Evolutionary conservation across 1,140 invertebrate genomes (phyloP).

Genomic region (Phymastichus coffea): DNA sequence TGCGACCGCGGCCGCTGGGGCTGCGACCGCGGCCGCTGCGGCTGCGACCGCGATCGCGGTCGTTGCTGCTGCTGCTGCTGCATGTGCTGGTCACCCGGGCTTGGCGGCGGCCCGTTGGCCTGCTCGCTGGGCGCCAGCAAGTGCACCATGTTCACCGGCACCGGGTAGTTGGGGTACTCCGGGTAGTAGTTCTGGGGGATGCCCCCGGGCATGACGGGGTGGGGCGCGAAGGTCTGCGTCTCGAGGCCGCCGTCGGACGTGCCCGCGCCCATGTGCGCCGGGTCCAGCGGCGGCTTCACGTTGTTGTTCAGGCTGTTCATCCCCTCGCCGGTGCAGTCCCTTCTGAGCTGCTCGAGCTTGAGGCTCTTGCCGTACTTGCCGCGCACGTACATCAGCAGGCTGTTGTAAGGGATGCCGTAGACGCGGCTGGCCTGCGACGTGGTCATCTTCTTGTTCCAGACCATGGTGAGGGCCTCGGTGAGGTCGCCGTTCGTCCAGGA

Average conservation of each 20-base stretch:
- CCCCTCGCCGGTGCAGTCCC: conserved; percentile 75
- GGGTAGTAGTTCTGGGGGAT: conserved; percentile 71
- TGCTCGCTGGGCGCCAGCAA: conserved; percentile 64
- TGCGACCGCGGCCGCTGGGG: conserved; percentile 5
- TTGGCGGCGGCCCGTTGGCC: conserved; percentile 4
- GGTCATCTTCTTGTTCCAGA: conserved; percentile 94
- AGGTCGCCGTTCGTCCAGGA: conserved; percentile 89
- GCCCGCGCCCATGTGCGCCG: not conserved
- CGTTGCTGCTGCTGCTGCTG: conserved; percentile 20
- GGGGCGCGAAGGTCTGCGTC: conserved; percentile 29
- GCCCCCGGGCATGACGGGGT: conserved; percentile 63
- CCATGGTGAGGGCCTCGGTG: conserved; percentile 83
- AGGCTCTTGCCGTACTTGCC: conserved; percentile 88
- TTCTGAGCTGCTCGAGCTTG: conserved; percentile 81
- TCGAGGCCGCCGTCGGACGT: conserved; percentile 34
- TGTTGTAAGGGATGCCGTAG: conserved; percentile 90
- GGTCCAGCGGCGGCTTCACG: conserved; percentile 5
- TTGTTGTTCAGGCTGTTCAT: conserved; percentile 62
- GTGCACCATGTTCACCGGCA: conserved; percentile 81
- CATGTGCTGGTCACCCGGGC: conserved; percentile 3
- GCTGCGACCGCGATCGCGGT: conserved; percentile 16
- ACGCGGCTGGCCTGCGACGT: conserved; percentile 86
- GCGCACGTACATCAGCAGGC: conserved; percentile 87
- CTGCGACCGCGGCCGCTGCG: conserved; percentile 3
- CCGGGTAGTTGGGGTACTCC: conserved; percentile 77